phyloP scores from a whole-genome alignment of 30 jellyfish, hydroid and myxozoan genomes.

The Sanderia malayensis region DNA sequence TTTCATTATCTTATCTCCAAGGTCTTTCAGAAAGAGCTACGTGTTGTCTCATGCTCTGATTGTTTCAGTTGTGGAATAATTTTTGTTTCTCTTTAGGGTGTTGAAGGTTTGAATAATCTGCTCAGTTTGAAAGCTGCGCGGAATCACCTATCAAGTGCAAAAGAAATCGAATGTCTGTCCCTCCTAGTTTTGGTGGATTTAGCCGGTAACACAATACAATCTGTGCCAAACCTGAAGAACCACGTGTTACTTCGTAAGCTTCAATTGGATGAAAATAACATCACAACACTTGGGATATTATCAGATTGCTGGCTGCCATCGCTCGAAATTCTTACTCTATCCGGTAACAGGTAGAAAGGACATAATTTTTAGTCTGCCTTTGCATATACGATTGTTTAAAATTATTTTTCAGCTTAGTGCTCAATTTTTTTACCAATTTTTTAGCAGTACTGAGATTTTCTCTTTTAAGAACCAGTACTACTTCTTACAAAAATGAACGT shows the following conservation, averaged over 20 bases:
- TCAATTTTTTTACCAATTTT: too few species aligned
- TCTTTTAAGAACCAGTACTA: too few species aligned
- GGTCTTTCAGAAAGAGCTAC: too few species aligned
- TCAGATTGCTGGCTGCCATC: conserved; percentile 61
- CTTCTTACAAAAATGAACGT: too few species aligned
- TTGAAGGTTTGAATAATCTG: conserved; percentile 23
- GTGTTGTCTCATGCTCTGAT: too few species aligned
- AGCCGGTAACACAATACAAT: conserved; percentile 36
- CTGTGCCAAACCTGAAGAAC: conserved; percentile 40
- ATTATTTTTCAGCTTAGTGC: too few species aligned
- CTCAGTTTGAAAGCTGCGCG: conserved; percentile 6
- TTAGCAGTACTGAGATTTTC: too few species aligned
- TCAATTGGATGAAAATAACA: conserved; percentile 38
- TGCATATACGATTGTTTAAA: too few species aligned
- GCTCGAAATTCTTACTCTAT: conserved; percentile 16
- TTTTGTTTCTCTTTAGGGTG: conserved; percentile 34
- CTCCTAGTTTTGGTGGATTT: conserved; percentile 31
- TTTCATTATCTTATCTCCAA: too few species aligned
- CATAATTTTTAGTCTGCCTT: too few species aligned
- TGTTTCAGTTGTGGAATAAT: too few species aligned
- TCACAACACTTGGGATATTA: conserved; percentile 17
- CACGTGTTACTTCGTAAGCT: conserved; percentile 51
- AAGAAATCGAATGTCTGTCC: conserved; percentile 48
- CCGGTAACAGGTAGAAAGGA: conserved; percentile 87
- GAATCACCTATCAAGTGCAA: conserved; percentile 46